Percentiles rank a stretch among this genome's conserved stretches.
Evolutionary conservation across 2,888 invertebrate species (phyloP).

Genomic region (Apotomis betuletana): DNA sequence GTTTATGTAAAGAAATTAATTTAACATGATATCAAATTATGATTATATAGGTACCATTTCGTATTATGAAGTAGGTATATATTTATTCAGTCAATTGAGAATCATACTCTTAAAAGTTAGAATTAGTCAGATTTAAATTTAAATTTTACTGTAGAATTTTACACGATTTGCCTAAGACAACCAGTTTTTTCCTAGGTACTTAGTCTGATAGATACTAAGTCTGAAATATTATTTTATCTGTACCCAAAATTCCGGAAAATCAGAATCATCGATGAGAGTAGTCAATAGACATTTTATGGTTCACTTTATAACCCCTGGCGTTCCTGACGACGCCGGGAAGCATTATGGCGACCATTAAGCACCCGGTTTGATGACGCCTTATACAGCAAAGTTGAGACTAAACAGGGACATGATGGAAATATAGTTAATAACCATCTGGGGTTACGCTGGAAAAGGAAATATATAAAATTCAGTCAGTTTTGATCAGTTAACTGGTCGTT

Average conservation of each 20-base stretch:
- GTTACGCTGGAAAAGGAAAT: neutral
- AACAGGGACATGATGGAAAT: neutral
- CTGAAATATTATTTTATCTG: too few relatives aligned
- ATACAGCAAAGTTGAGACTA: neutral
- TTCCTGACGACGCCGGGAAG: neutral
- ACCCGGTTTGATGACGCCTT: constrained; percentile 6
- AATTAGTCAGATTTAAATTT: too few relatives aligned
- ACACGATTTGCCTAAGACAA: too few relatives aligned
- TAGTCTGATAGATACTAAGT: too few relatives aligned
- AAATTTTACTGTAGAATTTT: too few relatives aligned
- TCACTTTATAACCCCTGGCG: constrained; percentile 8
- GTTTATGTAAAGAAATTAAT: too few relatives aligned
- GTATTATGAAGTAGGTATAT: too few relatives aligned
- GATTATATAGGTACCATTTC: too few relatives aligned
- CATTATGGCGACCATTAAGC: neutral
- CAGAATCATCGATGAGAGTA: neutral
- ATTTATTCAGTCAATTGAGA: too few relatives aligned
- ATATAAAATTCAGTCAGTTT: neutral
- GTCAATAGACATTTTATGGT: constrained; percentile 7
- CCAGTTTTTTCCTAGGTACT: too few relatives aligned
- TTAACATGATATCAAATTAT: too few relatives aligned
- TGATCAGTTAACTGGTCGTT: neutral
- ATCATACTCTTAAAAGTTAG: too few relatives aligned
- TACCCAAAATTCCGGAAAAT: neutral
- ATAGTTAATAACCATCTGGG: neutral